Conservation (phyloP, 2,888 invertebrate genomes). For the Monopis laevigella region DNA sequence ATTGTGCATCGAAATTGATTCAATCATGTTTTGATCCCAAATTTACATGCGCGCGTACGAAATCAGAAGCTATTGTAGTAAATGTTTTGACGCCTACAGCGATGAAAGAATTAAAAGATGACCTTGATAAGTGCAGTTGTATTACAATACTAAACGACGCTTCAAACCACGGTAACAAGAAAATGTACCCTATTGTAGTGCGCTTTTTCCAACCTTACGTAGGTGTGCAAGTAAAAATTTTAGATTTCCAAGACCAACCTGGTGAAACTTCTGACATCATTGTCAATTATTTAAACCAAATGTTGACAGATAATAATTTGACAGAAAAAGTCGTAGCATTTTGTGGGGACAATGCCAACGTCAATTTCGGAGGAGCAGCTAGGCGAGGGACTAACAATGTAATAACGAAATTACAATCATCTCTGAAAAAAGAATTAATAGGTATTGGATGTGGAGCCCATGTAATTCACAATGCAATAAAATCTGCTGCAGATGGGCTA, state of each 20-base stretch:
- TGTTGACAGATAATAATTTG: constrained; percentile 26
- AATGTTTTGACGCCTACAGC: constrained; percentile 24
- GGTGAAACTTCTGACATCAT: constrained; percentile 23
- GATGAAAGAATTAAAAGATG: constrained; percentile 23
- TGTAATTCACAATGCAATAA: constrained; percentile 23
- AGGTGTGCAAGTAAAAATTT: constrained; percentile 24
- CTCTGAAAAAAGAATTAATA: constrained; percentile 18
- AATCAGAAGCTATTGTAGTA: constrained; percentile 23
- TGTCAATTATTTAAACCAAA: constrained; percentile 24
- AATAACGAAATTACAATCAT: constrained; percentile 19
- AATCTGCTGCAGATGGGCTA: constrained; percentile 23
- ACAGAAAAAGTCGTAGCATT: constrained; percentile 23
- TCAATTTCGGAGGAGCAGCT: constrained; percentile 22
- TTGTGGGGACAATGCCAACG: constrained; percentile 24
- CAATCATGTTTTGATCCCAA: constrained; percentile 25
- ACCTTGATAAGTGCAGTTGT: constrained; percentile 21
- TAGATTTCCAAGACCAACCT: constrained; percentile 23
- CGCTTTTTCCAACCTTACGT: constrained; percentile 23
- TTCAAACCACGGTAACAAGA: constrained; percentile 27
- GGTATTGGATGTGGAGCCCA: constrained; percentile 24
- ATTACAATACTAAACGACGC: constrained; percentile 26
- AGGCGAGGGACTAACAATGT: constrained; percentile 22
- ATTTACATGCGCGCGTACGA: constrained; percentile 26
- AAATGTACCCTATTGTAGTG: constrained; percentile 26
- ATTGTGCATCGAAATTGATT: constrained; percentile 22